Base-by-base conservation (phyloP, 2,797 vertebrate genomes). In the Smutsia temminckii region DNA sequence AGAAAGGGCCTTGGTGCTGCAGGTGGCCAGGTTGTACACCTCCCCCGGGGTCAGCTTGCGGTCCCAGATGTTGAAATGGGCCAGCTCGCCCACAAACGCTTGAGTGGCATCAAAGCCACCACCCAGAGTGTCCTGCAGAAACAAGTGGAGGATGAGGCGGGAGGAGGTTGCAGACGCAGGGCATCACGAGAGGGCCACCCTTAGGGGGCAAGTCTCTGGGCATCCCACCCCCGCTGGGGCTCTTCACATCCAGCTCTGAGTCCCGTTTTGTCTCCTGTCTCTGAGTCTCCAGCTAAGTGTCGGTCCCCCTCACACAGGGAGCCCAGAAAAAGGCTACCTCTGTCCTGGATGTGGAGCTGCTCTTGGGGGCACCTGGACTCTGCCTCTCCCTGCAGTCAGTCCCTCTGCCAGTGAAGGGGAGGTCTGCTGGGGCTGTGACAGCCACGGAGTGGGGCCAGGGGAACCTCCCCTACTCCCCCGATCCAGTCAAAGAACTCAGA, bases 31-130 rank as follows among this genome's bases (percentile, higher is more conserved):
- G 97, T 98, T 99, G 98, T 99, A 99, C 97, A 99, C 99, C 97
- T 99, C 99, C 0, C 98, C 98, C 0, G 98, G 98, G 69, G 99
- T 99, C 97, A 99, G 99, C 98, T 99, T 99, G 94, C 99, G 98
- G 94, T 99, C 99, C 99, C 99, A 99, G 98, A 99, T 98, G 97
- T 99, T 99, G 97, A 99, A 98, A 96, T 99, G 99, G 8, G 99
- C 99, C 96, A 99, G 97, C 97, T 99, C 99, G 0, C 99, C 99
- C 4, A 99, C 98, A 8, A 99, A 99, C 0, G 99, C 99, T 94
- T 99, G 99, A 1, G 99, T 99, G 87, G 99, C 99, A 0, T 99
- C 99, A 32, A 99, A 99, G 5, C 99, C 99, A 3, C 99, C 99
- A 4, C 99, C 99, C 97, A 99, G 95, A 1, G 99, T 99, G 98